phyloP scores from a whole-genome alignment of 2,888 invertebrate species.

The Aporophyla nigra region DNA sequence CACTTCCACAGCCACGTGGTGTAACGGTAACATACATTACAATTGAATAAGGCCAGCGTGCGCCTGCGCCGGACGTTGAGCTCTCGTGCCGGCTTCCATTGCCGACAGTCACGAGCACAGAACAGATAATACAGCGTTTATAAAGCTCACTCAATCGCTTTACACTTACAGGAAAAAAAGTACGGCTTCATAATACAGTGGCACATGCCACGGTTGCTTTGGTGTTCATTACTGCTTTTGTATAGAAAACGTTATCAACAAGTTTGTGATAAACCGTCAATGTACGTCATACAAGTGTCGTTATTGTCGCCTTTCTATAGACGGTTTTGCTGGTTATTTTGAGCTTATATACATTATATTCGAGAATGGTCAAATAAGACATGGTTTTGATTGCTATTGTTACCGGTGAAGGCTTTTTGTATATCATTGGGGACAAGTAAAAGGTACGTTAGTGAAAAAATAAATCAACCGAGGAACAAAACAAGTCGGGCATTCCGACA shows the following conservation, averaged over 20 bases:
- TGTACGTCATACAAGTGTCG: neutral
- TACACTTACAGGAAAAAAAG: slow-evolving; percentile 24
- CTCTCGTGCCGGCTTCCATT: slow-evolving; percentile 24
- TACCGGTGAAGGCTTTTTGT: neutral
- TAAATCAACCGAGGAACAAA: neutral
- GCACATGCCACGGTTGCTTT: neutral
- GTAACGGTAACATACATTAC: slow-evolving; percentile 45
- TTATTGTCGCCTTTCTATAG: neutral
- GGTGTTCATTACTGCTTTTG: neutral
- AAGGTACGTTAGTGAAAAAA: neutral
- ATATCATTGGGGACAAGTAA: neutral
- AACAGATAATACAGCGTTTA: slow-evolving; percentile 24
- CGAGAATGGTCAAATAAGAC: slow-evolving; percentile 5
- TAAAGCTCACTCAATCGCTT: slow-evolving; percentile 45
- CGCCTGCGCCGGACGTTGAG: slow-evolving; percentile 31
- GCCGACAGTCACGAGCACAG: slow-evolving; percentile 47
- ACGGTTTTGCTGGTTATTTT: neutral
- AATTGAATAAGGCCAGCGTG: slow-evolving; percentile 30
- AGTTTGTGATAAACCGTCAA: neutral
- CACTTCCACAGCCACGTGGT: neutral
- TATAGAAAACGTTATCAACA: neutral
- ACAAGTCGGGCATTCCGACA: too few relatives aligned
- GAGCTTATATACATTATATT: neutral
- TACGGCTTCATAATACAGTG: slow-evolving; percentile 2
- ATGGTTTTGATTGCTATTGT: slow-evolving; percentile 3